These are phyloP conservation scores for Sylvilagus bachmani DNA, from an alignment of 2,113 vertebrate genomes.

Conservation along the genomic window DNA sequence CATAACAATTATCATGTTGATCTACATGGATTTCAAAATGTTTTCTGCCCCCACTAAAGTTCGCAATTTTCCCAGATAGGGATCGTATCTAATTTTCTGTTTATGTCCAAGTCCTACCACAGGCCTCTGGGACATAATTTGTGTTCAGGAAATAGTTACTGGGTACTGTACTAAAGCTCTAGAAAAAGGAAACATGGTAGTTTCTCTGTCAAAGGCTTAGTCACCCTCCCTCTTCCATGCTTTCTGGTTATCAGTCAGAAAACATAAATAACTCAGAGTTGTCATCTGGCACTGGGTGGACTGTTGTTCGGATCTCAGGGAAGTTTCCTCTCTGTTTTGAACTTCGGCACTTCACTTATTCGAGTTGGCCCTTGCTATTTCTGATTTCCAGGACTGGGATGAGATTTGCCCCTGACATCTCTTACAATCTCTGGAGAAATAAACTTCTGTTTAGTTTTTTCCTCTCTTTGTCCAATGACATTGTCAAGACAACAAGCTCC, in stretches of 20 bases:
- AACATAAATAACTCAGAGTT: background rate
- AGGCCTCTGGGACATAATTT: background rate
- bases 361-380: background rate
- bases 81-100: background rate
- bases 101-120: background rate
- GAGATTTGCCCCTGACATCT: background rate
- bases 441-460: background rate
- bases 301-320: background rate
- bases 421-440: background rate
- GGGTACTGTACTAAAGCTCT: background rate
- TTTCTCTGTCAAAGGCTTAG: background rate
- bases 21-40: conserved; percentile 8
- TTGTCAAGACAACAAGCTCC: background rate
- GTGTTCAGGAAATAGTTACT: conserved; percentile 35
- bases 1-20: background rate
- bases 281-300: background rate
- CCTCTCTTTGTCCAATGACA: background rate
- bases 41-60: background rate
- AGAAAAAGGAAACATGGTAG: background rate
- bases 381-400: background rate
- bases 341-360: background rate
- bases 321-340: background rate
- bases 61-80: background rate
- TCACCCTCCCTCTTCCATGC: background rate
- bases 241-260: background rate